phyloP scores from a whole-genome alignment of 1,140 invertebrate genomes.

The Lanistes nyassanus region DNA sequence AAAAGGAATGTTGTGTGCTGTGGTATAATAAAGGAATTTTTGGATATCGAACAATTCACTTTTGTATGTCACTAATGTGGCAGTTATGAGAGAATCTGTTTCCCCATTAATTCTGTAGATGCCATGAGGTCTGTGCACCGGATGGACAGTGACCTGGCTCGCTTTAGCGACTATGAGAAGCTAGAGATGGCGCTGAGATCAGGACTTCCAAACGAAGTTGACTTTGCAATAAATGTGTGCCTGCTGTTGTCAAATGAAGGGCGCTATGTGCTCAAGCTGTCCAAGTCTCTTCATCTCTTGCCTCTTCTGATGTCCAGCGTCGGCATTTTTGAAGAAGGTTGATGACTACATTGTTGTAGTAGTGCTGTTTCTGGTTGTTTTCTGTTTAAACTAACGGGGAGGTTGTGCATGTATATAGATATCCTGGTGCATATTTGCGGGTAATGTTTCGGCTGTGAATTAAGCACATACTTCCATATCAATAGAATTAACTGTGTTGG shows the following conservation, averaged over 20 bases:
- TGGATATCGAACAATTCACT: not conserved
- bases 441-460: not conserved
- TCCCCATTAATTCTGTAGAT: constrained; percentile 71
- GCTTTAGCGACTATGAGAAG: constrained; percentile 85
- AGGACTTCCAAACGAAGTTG: constrained; percentile 97
- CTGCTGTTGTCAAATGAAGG: constrained; percentile 94
- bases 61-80: not conserved
- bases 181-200: constrained; percentile 89
- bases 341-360: constrained; percentile 63
- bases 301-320: constrained; percentile 92
- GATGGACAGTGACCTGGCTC: constrained; percentile 78
- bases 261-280: constrained; percentile 85
- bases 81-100: not conserved
- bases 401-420: no score
- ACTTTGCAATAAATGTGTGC: constrained; percentile 97
- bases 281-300: constrained; percentile 84
- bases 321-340: constrained; percentile 89
- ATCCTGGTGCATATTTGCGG: not conserved
- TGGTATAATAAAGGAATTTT: not conserved
- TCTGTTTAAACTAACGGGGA: not conserved
- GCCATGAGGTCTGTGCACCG: constrained; percentile 74
- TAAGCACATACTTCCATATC: not conserved
- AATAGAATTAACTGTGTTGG: not conserved
- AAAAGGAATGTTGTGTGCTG: no score
- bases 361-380: not conserved